phyloP scores from a whole-genome alignment of 2,797 vertebrate genomes.

The Fratercula arctica region DNA sequence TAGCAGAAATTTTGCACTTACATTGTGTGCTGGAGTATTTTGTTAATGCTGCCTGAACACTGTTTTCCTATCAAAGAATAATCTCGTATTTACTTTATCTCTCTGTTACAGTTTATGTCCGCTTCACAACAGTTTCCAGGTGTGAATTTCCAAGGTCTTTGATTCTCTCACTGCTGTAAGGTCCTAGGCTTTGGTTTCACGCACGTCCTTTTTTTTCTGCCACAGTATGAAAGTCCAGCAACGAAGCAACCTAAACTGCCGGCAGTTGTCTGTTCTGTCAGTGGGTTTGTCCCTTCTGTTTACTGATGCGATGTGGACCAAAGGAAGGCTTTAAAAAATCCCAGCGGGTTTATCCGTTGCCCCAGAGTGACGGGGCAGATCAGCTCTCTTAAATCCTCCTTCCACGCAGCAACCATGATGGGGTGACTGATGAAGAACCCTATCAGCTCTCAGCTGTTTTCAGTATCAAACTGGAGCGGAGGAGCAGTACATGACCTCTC shows the following conservation, averaged over 20 bases:
- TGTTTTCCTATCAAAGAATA: constrained; percentile 19
- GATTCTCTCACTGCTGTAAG: background rate
- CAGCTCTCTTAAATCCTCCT: constrained; percentile 59
- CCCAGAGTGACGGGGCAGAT: constrained; percentile 60
- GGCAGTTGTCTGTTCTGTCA: constrained; percentile 43
- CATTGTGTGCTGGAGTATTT: background rate
- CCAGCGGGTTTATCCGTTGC: constrained; percentile 29
- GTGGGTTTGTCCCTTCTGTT: constrained; percentile 46
- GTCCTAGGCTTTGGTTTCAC: background rate
- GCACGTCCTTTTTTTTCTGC: background rate
- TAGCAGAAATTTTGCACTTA: background rate
- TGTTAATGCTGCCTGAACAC: background rate
- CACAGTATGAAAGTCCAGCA: background rate
- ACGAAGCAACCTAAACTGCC: background rate
- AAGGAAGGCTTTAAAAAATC: constrained; percentile 53
- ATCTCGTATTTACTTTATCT: constrained; percentile 2
- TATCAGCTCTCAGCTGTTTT: constrained; percentile 44
- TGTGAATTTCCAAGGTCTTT: background rate
- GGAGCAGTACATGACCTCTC: background rate
- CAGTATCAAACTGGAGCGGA: background rate
- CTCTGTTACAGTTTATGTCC: background rate
- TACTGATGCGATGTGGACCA: constrained; percentile 66
- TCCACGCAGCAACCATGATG: constrained; percentile 15
- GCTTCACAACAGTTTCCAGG: background rate
- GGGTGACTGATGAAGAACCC: constrained; percentile 64